A percentile compares a stretch with the other conserved stretches of the same genome.
phyloP scores from a whole-genome alignment of 2,888 invertebrate genomes.

The Eremobia ochroleuca region DNA sequence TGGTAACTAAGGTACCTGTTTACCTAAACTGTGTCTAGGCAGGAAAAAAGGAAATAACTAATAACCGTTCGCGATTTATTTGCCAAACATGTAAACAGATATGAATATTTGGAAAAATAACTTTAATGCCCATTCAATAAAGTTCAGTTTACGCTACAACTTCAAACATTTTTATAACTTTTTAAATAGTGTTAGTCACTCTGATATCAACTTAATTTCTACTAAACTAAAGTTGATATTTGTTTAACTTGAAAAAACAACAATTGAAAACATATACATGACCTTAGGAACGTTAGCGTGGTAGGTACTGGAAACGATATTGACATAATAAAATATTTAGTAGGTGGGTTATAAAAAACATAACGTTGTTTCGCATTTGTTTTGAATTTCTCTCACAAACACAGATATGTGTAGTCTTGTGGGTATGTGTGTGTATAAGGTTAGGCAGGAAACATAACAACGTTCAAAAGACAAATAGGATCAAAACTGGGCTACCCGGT shows the following conservation, averaged over 20 bases:
- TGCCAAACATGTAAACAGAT: too few species aligned
- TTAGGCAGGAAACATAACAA: background rate
- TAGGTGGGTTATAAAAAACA: too few species aligned
- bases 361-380: background rate
- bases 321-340: background rate
- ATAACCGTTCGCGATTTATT: too few species aligned
- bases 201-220: too few species aligned
- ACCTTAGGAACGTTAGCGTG: background rate
- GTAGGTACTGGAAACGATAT: background rate
- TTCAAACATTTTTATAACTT: too few species aligned
- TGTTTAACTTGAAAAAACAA: too few species aligned
- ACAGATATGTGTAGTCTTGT: background rate
- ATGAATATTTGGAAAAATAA: too few species aligned
- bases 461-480: background rate
- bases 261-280: too few species aligned
- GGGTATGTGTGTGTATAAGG: background rate
- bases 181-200: too few species aligned
- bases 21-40: slow-evolving; percentile 2
- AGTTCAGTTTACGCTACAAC: too few species aligned
- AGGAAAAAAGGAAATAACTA: slow-evolving; percentile 1
- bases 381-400: background rate
- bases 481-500: background rate
- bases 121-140: too few species aligned
- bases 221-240: too few species aligned
- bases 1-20: background rate